Evolutionary conservation across 53 echinoderm and acorn worm species (phyloP), one percentile per base, ranked within the genome.

Genomic region (Mesocentrotus franciscanus): DNA sequence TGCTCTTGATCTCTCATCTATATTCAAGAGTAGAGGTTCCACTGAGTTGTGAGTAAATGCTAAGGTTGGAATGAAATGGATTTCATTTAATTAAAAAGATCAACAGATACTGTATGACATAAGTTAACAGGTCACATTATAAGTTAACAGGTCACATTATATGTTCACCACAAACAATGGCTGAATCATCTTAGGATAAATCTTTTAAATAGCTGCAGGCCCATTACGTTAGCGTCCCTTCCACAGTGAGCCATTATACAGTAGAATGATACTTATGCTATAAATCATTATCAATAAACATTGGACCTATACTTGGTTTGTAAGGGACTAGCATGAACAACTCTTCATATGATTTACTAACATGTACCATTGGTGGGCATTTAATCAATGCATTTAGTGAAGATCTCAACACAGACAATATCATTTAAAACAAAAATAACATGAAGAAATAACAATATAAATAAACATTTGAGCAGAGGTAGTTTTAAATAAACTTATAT

Each of bases 31-130:
- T 12, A 33, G 33, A 76, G 81, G 42, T 81, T 81, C 26, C 71
- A 71, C 4, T 30, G 32, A 74, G 74, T 74, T 81, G 81, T 39
- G 81, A 81, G 36, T 81, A 36, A 81, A 39, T 81, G 79, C 76
- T 36, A 17, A 4, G 35, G 35, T 79, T 81, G 81, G 81, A 81
- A 81, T 81, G 81, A 79, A 79, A 39, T 39, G 42, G 34, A 78
- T 78, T 78, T 71, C 20, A 68, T 74, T 12, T 30, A 29, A 30
- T 74, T 10, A 0, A 74, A 14, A 72, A 72, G 15, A 78, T 29
- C 75, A 75, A 76, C 33, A 76, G 76, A 30, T 76, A 61, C 13
- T 26, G n/a, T 7, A 78, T 78, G 33, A 78, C 33, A n/a, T 33
- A 64, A 12, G 64, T 18, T 20, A 64, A 78, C 78, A 78, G 34